Base-by-base conservation (phyloP, 1,140 invertebrate genomes). In the Megathymus violae region DNA sequence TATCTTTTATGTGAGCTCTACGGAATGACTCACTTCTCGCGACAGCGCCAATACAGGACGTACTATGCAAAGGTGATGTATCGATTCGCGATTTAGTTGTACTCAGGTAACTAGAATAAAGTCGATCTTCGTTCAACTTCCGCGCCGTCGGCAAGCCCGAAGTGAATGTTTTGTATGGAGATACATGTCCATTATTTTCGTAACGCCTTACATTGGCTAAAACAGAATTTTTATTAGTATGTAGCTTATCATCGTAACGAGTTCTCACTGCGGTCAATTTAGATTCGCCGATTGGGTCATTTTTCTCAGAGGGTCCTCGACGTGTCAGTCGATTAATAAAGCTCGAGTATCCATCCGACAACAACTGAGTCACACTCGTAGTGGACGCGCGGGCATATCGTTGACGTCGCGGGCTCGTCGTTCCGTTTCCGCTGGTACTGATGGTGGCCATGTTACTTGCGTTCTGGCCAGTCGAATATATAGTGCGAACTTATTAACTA, bases 301-400 rank as follows among this genome's bases (percentile, higher is more conserved):
- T 78, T 70, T 91, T 91, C 82, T 94, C 92, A 31, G 94, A 96
- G 7, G 95, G 95, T 22, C 95, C 95, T 22, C 96, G 93, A 25
- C 95, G 94, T 0, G 95, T 95, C 67, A 97, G 89, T 43, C 96
- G 92, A 71, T 97, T 96, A 54, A 97, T 92, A 17, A 97, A 92
- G 87, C 93, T 97, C 64, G 95, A 95, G 88, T 96, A 97, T 61
- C 96, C 96, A 76, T 97, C 96, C 47, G 94, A 95, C 60, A 97
- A 89, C 65, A 97, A 90, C 85, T 97, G 96, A 41, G 96, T 96
- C 54, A 97, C 96, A 89, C 96, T 97, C 6, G 94, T 92, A 10
- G 95, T 96, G 19, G 95, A 95, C 13, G 95, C 94, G 13, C 96
- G 94, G 34, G 94, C 91, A 85, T 96, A 96, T 27, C 95, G 92